Percentiles rank a stretch among this genome's conserved stretches.
Conservation (phyloP, 2,797 vertebrate genomes). For the Euthynnus affinis region DNA sequence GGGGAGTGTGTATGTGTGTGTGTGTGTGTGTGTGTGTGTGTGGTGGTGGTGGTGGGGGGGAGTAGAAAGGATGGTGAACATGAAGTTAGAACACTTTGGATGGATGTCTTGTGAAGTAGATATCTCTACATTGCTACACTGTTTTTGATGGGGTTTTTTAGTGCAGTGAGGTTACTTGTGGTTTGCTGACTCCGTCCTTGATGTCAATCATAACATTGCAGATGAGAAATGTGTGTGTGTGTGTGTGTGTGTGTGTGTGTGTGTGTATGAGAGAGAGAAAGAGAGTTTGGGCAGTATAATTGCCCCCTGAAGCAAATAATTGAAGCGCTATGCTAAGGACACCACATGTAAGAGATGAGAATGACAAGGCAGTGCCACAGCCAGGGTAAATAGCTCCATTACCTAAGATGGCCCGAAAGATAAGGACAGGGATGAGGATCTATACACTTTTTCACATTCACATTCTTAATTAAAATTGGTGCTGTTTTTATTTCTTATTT, state of each 20-base stretch:
- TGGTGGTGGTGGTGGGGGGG: background rate
- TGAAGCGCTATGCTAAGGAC: slow-evolving; percentile 47
- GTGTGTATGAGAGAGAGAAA: slow-evolving; percentile 5
- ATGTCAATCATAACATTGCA: slow-evolving; percentile 50
- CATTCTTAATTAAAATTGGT: background rate
- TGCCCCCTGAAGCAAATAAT: slow-evolving; percentile 71
- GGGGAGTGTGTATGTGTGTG: slow-evolving; percentile 4
- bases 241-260: background rate
- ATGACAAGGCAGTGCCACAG: slow-evolving; percentile 16
- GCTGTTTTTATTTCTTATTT: background rate
- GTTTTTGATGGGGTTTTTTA: slow-evolving; percentile 14
- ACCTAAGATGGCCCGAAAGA: slow-evolving; percentile 25
- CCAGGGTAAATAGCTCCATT: background rate
- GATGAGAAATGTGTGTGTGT: slow-evolving; percentile 26
- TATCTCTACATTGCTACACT: background rate
- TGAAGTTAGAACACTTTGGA: slow-evolving; percentile 58
- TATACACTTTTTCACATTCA: background rate
- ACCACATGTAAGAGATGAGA: background rate
- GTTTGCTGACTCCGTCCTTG: slow-evolving; percentile 61
- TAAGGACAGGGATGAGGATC: slow-evolving; percentile 1
- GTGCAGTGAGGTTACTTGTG: slow-evolving; percentile 11
- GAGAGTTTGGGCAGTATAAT: slow-evolving; percentile 64
- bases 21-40: no score
- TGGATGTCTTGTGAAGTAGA: slow-evolving; percentile 38
- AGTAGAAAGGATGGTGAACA: slow-evolving; percentile 46